These are phyloP conservation scores for Hippocampus abdominalis DNA, from an alignment of 2,113 vertebrate genomes.

Conservation along the genomic window DNA sequence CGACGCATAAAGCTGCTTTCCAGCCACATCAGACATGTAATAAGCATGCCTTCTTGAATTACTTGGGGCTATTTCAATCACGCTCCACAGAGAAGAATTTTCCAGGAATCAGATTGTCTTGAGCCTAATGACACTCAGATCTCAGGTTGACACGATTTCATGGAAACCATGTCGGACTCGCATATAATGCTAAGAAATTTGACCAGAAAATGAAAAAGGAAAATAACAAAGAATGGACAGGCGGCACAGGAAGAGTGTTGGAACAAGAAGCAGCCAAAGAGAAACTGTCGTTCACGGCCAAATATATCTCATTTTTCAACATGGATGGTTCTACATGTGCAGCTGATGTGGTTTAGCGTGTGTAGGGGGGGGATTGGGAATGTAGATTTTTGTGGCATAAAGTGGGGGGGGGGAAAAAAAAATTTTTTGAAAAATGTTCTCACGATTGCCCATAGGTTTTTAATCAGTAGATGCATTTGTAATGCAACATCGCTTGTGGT, in stretches of 20 bases:
- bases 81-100: slow-evolving; percentile 33
- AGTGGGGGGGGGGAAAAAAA: too few relatives aligned
- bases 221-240: neutral
- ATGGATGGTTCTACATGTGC: too few relatives aligned
- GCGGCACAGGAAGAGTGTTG: too few relatives aligned
- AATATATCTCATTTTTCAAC: too few relatives aligned
- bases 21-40: slow-evolving; percentile 28
- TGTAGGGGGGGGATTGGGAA: too few relatives aligned
- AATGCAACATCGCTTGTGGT: too few relatives aligned
- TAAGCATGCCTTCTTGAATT: slow-evolving; percentile 41
- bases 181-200: slow-evolving; percentile 15
- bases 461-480: too few relatives aligned
- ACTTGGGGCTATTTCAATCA: slow-evolving; percentile 37
- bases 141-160: slow-evolving; percentile 38
- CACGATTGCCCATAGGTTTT: too few relatives aligned
- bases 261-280: neutral
- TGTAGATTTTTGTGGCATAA: too few relatives aligned
- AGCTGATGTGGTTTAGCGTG: too few relatives aligned
- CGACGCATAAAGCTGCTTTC: slow-evolving; percentile 25
- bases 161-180: slow-evolving; percentile 38
- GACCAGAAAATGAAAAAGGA: neutral
- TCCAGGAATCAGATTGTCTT: slow-evolving; percentile 22
- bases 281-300: neutral
- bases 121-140: slow-evolving; percentile 53
- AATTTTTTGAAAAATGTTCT: too few relatives aligned